Conservation (phyloP, 2,888 invertebrate genomes). For the Drosophila pegasa region DNA sequence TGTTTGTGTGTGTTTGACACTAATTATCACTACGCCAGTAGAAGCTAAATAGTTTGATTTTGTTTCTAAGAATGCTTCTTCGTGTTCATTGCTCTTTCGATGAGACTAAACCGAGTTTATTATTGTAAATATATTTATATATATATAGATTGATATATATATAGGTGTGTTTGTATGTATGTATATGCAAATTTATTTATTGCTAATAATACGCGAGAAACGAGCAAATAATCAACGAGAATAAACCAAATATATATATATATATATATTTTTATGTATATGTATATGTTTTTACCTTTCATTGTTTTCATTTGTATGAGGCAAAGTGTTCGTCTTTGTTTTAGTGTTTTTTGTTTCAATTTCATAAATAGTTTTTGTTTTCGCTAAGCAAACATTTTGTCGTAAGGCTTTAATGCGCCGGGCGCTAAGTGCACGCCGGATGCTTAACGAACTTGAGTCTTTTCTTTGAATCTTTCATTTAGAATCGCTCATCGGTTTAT, state of each 20-base stretch:
- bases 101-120: slow-evolving; percentile 56
- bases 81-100: slow-evolving; percentile 55
- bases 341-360: slow-evolving; percentile 14
- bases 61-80: slow-evolving; percentile 40
- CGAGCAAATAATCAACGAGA: slow-evolving; percentile 45
- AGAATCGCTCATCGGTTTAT: slow-evolving; percentile 17
- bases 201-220: slow-evolving; percentile 74
- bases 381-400: slow-evolving; percentile 51
- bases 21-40: slow-evolving; percentile 80
- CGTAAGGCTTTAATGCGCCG: slow-evolving; percentile 51
- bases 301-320: slow-evolving; percentile 7
- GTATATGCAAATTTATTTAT: slow-evolving; percentile 56
- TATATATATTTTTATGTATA: background rate
- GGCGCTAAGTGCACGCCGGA: slow-evolving; percentile 34
- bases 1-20: slow-evolving; percentile 79
- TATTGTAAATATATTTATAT: slow-evolving; percentile 40
- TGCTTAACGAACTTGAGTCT: slow-evolving; percentile 48
- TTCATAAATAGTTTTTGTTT: slow-evolving; percentile 32
- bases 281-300: slow-evolving; percentile 11
- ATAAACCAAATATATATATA: slow-evolving; percentile 46
- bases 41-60: slow-evolving; percentile 66
- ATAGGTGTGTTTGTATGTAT: slow-evolving; percentile 14
- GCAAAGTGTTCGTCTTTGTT: slow-evolving; percentile 19
- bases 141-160: slow-evolving; percentile 21
- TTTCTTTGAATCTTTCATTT: slow-evolving; percentile 19